Percentiles rank a stretch among this genome's conserved stretches.
phyloP scores from a whole-genome alignment of 2,888 invertebrate genomes.

The Plagodis dolabraria region DNA sequence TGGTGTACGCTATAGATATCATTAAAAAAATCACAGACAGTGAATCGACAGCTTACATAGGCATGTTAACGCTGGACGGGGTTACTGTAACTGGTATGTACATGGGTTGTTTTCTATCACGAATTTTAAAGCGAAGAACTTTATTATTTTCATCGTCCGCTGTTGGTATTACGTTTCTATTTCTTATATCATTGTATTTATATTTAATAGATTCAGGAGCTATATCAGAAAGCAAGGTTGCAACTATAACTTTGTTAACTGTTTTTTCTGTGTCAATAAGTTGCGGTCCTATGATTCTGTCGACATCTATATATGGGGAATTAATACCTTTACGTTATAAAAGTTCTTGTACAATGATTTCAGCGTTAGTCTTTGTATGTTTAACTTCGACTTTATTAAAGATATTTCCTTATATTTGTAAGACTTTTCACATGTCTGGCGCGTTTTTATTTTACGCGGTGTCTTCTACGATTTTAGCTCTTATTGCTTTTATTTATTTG shows the following conservation, averaged over 20 bases:
- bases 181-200: conserved; percentile 49
- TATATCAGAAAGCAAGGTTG: conserved; percentile 40
- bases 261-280: conserved; percentile 50
- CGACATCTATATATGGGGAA: conserved; percentile 44
- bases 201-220: conserved; percentile 42
- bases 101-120: conserved; percentile 45
- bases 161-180: conserved; percentile 44
- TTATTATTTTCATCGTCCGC: conserved; percentile 39
- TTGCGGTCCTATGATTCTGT: conserved; percentile 53
- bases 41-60: conserved; percentile 46
- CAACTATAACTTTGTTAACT: conserved; percentile 42
- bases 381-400: conserved; percentile 41
- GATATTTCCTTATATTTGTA: conserved; percentile 41
- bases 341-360: conserved; percentile 34
- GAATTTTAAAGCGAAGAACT: conserved; percentile 43
- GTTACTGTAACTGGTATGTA: conserved; percentile 49
- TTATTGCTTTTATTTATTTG: conserved; percentile 42
- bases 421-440: conserved; percentile 42
- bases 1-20: conserved; percentile 49
- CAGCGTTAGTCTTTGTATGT: conserved; percentile 33
- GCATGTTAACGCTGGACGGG: conserved; percentile 50
- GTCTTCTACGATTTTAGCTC: conserved; percentile 31
- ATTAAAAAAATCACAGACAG: conserved; percentile 45
- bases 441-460: conserved; percentile 45
- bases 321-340: conserved; percentile 42